Base-by-base conservation (phyloP, 1,140 invertebrate genomes). In the Zeugodacus cucurbitae region DNA sequence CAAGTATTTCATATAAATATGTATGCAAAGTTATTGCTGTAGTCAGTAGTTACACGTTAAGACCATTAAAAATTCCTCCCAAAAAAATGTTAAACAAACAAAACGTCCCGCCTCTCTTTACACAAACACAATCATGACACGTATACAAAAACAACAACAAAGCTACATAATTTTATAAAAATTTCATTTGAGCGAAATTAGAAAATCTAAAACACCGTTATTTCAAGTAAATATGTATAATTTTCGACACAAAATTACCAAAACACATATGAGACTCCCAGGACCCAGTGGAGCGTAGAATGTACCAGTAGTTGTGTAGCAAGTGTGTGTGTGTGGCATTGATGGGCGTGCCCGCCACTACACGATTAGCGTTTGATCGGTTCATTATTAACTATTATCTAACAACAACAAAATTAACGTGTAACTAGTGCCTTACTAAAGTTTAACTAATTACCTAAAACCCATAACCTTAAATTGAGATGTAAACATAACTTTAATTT, bases 341-440 rank as follows among this genome's bases (percentile, higher is more conserved):
- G 48, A 54, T 5, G 6, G 10, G 59, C 6, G 59, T 62, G 59
- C 59, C 8, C 64, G 34, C 7, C 14, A 17, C 26, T 67, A 67
- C 32, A 67, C 32, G 22, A 22, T 32, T 74, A 74, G 34, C 67
- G 22, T 6, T 26, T 7, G 41, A 37, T 74, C 32, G 32, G 34
- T 74, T 20, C 34, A 74, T 37, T 32, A 32, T 5, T 17, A 85
- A 88, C 54, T 26, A 11, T 54, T 54, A 54, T 54, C 48, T 22
- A 48, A 82, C 20, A 82, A 70, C 67, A 70, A 62, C 58, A 59
- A 59, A 87, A 85, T 89, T 90, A 90, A 90, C 90, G 92, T 93
- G 92, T 91, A 91, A 91, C 92, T 93, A 93, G 92, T 93, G 92
- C 92, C 92, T 93, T 93, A 92, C 91, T 93, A 93, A 92, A 92